phyloP scores from a whole-genome alignment of 30 jellyfish, hydroid and myxozoan genomes.

The Aurelia aurita complex sp. Pacific region DNA sequence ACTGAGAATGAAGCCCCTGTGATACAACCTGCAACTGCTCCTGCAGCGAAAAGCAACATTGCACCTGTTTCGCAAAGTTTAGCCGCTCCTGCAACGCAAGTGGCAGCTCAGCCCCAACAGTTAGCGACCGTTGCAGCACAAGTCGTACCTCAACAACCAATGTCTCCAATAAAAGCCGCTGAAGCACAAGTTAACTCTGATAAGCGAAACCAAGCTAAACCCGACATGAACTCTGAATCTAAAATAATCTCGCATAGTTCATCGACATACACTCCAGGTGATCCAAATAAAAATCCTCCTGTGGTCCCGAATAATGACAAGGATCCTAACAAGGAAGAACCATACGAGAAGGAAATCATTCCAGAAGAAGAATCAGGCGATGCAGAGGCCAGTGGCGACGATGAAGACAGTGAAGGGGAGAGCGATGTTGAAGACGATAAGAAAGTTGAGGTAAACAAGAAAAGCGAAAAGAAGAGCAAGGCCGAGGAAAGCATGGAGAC shows the following conservation, averaged over 20 bases:
- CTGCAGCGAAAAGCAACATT: not conserved
- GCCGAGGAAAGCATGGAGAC: not conserved
- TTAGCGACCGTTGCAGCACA: constrained; percentile 10
- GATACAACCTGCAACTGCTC: not conserved
- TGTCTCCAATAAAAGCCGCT: not conserved
- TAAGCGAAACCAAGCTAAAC: constrained; percentile 2
- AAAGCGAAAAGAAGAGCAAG: not conserved
- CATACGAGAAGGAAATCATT: not conserved
- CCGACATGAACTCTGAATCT: constrained; percentile 66
- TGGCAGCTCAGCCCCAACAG: constrained; percentile 15
- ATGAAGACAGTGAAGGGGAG: constrained; percentile 5
- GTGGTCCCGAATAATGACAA: not conserved
- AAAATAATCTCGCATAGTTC: constrained; percentile 62
- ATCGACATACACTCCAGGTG: constrained; percentile 75
- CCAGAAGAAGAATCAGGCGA: not conserved
- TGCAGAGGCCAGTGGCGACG: constrained; percentile 18
- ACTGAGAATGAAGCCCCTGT: constrained; percentile 30
- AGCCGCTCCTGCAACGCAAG: not conserved
- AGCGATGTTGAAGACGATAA: not conserved
- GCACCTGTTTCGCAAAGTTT: constrained; percentile 8
- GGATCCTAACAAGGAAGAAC: not conserved
- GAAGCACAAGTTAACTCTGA: not conserved
- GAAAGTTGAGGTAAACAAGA: not conserved
- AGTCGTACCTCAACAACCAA: constrained; percentile 1
- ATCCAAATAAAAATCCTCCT: not conserved